phyloP scores from a whole-genome alignment of 1,140 invertebrate species.

The Drosophila jambulina region DNA sequence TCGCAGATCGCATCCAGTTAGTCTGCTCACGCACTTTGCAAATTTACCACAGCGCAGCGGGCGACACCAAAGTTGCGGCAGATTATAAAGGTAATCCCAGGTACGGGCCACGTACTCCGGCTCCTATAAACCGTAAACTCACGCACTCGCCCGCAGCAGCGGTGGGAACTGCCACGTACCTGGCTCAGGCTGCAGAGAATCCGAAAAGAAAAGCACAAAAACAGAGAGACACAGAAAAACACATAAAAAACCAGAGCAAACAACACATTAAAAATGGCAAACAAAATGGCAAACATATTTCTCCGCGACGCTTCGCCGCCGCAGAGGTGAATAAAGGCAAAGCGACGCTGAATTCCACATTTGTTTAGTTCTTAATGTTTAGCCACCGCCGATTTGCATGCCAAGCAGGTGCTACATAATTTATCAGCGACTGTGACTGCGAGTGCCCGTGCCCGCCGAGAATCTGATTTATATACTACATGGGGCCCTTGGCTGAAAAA shows the following conservation, averaged over 20 bases:
- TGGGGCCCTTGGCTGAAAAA: constrained; percentile 37
- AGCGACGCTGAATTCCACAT: constrained; percentile 62
- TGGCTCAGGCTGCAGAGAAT: constrained; percentile 23
- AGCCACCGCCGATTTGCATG: constrained; percentile 71
- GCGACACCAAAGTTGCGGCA: constrained; percentile 44
- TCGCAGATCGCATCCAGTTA: constrained; percentile 52
- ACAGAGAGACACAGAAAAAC: constrained; percentile 12
- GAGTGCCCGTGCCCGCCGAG: constrained; percentile 20
- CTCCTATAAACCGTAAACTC: constrained; percentile 76
- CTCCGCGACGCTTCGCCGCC: constrained; percentile 35
- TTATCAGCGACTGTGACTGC: constrained; percentile 56
- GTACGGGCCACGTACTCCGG: constrained; percentile 65
- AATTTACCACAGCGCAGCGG: constrained; percentile 74
- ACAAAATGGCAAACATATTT: constrained; percentile 83
- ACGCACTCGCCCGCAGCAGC: constrained; percentile 54
- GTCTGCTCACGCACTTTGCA: constrained; percentile 80
- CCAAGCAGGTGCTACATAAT: constrained; percentile 72
- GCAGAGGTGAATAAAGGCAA: constrained; percentile 70
- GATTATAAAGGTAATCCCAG: constrained; percentile 76
- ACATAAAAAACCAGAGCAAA: constrained; percentile 24
- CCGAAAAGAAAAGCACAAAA: constrained; percentile 35
- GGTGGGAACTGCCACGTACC: constrained; percentile 53
- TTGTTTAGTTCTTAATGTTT: constrained; percentile 79
- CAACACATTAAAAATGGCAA: constrained; percentile 82
- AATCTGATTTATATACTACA: constrained; percentile 72